Percentiles rank a stretch among this genome's conserved stretches.
phyloP scores from a whole-genome alignment of 2,113 vertebrate genomes.

The Nibea albiflora region DNA sequence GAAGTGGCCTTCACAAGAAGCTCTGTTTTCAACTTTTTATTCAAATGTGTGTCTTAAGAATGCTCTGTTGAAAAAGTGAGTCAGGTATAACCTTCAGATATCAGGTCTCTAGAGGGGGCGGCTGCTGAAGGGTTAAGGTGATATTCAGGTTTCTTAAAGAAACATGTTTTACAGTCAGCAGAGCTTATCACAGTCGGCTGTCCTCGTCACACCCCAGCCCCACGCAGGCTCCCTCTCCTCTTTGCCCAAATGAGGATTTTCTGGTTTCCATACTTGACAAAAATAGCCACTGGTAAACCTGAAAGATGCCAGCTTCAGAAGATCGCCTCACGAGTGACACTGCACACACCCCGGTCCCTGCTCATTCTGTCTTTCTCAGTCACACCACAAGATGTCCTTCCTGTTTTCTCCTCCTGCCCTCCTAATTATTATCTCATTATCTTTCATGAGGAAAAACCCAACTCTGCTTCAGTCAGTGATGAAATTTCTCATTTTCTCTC shows the following conservation, averaged over 20 bases:
- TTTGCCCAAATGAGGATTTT: background rate
- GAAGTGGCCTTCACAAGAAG: too few species aligned
- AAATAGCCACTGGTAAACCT: background rate
- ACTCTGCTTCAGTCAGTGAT: background rate
- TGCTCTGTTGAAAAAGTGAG: too few species aligned
- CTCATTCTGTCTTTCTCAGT: slow-evolving; percentile 13
- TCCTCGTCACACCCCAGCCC: background rate
- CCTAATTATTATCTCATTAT: slow-evolving; percentile 22
- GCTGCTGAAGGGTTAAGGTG: too few species aligned
- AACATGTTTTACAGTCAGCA: too few species aligned
- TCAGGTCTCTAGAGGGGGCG: too few species aligned
- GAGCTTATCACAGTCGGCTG: too few species aligned
- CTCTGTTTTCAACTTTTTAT: too few species aligned
- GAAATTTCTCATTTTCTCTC: background rate
- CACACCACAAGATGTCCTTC: slow-evolving; percentile 4
- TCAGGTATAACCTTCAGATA: too few species aligned
- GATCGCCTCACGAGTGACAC: background rate
- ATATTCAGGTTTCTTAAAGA: too few species aligned
- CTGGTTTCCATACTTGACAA: background rate
- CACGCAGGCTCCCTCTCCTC: background rate
- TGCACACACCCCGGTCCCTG: background rate
- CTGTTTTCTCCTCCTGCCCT: slow-evolving; percentile 12
- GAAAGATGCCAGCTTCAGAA: background rate
- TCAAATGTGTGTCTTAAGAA: too few species aligned
- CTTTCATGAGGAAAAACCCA: background rate